Conservation (phyloP, 1,140 invertebrate genomes). For the Drosophila sp. region DNA sequence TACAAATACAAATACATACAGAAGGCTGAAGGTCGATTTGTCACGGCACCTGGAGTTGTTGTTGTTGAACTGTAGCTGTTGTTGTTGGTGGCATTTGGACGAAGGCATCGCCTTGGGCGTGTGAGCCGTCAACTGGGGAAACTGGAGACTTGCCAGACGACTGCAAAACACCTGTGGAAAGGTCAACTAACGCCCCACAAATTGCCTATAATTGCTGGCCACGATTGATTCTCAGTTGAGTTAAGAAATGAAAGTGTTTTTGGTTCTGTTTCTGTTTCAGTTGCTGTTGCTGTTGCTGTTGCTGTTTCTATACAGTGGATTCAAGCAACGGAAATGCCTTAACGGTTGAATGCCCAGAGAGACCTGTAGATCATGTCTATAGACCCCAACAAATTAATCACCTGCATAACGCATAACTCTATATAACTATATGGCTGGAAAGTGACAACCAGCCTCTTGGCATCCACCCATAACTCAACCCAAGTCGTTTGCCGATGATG, state of each 20-base stretch:
- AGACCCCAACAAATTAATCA: slow-evolving; percentile 34
- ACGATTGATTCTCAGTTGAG: slow-evolving; percentile 30
- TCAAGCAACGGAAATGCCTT: slow-evolving; percentile 28
- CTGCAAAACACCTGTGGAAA: slow-evolving; percentile 64
- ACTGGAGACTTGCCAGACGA: background rate
- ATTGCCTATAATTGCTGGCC: slow-evolving; percentile 52
- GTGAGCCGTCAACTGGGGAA: slow-evolving; percentile 33
- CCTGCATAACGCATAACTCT: slow-evolving; percentile 51
- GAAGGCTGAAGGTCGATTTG: slow-evolving; percentile 66
- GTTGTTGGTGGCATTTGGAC: slow-evolving; percentile 54
- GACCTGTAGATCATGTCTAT: slow-evolving; percentile 30
- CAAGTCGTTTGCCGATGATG: slow-evolving; percentile 3
- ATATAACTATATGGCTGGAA: slow-evolving; percentile 20
- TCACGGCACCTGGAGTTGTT: slow-evolving; percentile 27
- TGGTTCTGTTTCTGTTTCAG: no score
- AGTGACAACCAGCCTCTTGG: slow-evolving; percentile 18
- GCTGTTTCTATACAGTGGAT: slow-evolving; percentile 48
- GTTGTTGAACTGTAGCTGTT: background rate
- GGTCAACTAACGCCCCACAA: slow-evolving; percentile 52
- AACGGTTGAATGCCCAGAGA: slow-evolving; percentile 60
- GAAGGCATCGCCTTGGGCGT: slow-evolving; percentile 58
- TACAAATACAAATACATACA: slow-evolving; percentile 42
- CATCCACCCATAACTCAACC: slow-evolving; percentile 11
- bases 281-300: slow-evolving; percentile 44
- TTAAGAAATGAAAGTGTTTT: slow-evolving; percentile 56